Conservation (phyloP, 2,113 vertebrate genomes). For the Xiphias gladius region DNA sequence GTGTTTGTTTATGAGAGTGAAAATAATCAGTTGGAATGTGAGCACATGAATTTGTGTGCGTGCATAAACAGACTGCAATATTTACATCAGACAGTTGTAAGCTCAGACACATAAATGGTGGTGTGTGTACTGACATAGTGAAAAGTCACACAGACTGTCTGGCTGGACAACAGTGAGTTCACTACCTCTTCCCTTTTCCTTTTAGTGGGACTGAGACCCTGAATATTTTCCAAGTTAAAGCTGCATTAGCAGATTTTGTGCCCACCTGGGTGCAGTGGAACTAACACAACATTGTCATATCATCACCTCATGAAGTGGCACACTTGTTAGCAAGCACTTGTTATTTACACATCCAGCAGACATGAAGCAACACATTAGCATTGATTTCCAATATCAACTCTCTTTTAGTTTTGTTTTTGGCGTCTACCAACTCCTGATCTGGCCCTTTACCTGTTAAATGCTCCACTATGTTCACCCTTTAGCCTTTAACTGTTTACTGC, state of each 20-base stretch:
- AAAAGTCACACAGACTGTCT: background rate
- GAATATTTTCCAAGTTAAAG: too few relatives aligned
- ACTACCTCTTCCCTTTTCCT: too few relatives aligned
- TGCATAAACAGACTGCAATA: slow-evolving; percentile 1
- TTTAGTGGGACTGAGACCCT: too few relatives aligned
- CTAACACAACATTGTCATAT: too few relatives aligned
- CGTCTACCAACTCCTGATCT: too few relatives aligned
- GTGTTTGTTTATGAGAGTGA: slow-evolving; percentile 6
- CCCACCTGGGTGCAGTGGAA: too few relatives aligned
- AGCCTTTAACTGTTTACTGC: too few relatives aligned
- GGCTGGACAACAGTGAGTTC: too few relatives aligned
- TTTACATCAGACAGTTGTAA: slow-evolving; percentile 12
- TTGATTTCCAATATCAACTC: background rate
- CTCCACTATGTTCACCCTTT: too few relatives aligned
- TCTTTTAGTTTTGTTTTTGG: background rate
- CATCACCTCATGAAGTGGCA: background rate
- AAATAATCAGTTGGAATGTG: background rate
- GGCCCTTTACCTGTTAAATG: too few relatives aligned
- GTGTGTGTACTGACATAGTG: background rate
- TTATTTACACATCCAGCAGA: background rate
- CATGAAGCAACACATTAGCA: background rate
- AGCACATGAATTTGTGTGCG: background rate
- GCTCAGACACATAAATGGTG: background rate
- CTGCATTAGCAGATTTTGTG: too few relatives aligned
- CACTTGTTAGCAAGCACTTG: background rate